phyloP scores from a whole-genome alignment of 2,888 invertebrate species.

The Keiferia lycopersicella region DNA sequence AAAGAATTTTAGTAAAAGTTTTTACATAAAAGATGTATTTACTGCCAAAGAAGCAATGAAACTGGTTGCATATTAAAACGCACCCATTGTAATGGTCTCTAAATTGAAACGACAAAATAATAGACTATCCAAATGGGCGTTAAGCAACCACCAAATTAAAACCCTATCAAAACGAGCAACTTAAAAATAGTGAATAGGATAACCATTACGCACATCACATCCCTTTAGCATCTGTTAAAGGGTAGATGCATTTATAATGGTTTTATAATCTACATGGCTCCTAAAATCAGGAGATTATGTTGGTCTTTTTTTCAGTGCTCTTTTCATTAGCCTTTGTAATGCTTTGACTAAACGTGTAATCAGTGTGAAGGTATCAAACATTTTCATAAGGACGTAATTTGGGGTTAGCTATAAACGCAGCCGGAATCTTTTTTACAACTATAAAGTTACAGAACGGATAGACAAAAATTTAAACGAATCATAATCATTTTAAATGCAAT shows the following conservation, averaged over 20 bases:
- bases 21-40: neutral
- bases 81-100: conserved; percentile 29
- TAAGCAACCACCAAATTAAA: conserved; percentile 50
- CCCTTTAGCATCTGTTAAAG: conserved; percentile 63
- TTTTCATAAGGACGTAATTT: conserved; percentile 67
- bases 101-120: conserved; percentile 29
- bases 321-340: conserved; percentile 68
- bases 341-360: conserved; percentile 63
- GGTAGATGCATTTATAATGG: conserved; percentile 77
- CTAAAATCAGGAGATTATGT: conserved; percentile 74
- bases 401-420: conserved; percentile 43
- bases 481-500: conserved; percentile 9
- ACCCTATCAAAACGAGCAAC: conserved; percentile 54
- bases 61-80: neutral
- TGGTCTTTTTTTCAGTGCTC: conserved; percentile 75
- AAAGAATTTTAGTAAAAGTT: neutral
- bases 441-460: neutral
- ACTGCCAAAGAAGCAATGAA: conserved; percentile 14
- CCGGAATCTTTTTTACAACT: neutral
- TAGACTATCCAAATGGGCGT: conserved; percentile 40
- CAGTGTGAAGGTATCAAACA: conserved; percentile 54
- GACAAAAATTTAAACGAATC: neutral
- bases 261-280: conserved; percentile 64
- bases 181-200: conserved; percentile 57
- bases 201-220: conserved; percentile 47